Conservation (phyloP, 53 echinoderm and acorn worm species). For the Echinometra lucunter region DNA sequence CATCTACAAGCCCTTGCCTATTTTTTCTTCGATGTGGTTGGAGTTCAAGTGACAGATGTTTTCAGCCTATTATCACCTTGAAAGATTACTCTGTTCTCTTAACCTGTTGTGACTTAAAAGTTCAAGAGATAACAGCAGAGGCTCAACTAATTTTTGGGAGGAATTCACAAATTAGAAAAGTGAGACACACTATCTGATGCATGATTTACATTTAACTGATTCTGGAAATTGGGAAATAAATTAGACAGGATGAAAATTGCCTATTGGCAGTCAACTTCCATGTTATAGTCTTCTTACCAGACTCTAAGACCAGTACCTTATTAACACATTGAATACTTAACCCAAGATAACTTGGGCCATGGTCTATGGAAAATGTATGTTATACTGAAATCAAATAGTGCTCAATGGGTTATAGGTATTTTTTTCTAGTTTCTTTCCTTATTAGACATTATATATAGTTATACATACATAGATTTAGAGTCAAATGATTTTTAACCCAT, state of each 20-base stretch:
- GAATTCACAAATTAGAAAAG: constrained; percentile 19
- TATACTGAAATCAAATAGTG: too few species aligned
- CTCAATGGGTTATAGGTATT: too few species aligned
- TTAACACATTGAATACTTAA: too few species aligned
- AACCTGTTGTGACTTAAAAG: background rate
- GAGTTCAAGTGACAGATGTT: background rate
- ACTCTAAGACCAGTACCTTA: background rate
- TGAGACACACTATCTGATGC: background rate
- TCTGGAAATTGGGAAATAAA: constrained; percentile 52
- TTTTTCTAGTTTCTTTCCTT: too few species aligned
- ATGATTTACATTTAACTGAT: constrained; percentile 30
- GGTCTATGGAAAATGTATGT: too few species aligned
- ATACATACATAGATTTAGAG: too few species aligned
- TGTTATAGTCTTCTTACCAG: background rate
- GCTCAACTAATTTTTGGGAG: background rate
- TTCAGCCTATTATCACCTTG: background rate
- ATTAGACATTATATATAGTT: too few species aligned
- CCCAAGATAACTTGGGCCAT: too few species aligned
- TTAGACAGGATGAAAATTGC: background rate
- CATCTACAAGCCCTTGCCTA: background rate
- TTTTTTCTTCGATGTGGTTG: background rate
- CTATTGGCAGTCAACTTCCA: constrained; percentile 5
- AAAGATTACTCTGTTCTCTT: background rate
- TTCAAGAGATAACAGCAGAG: background rate
- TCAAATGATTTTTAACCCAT: too few species aligned